Evolutionary conservation across 2,797 vertebrate species (phyloP).

Genomic region (Acipenser oxyrinchus): DNA sequence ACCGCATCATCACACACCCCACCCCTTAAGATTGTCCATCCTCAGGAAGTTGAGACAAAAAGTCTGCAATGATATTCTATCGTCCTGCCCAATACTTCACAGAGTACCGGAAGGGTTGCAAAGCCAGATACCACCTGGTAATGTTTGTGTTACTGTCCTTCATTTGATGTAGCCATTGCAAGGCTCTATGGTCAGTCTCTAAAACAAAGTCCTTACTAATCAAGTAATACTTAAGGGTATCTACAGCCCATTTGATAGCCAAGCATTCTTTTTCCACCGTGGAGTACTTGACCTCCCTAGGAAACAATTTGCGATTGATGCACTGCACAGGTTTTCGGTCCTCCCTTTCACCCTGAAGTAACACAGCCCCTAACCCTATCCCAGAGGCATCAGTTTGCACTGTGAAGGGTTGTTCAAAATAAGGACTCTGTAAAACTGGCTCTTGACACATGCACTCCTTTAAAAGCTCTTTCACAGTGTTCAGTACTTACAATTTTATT

Average conservation of each 20-base stretch:
- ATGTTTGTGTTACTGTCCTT: not conserved
- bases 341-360: slow-evolving; percentile 5
- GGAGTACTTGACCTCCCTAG: not conserved
- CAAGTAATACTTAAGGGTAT: not conserved
- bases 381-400: slow-evolving; percentile 13
- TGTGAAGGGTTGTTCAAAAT: not conserved
- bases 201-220: not conserved
- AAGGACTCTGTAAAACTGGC: slow-evolving; percentile 1
- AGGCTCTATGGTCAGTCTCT: slow-evolving; percentile 7
- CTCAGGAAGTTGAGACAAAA: too few relatives aligned
- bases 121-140: too few relatives aligned
- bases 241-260: not conserved
- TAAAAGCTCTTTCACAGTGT: not conserved
- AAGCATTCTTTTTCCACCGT: not conserved
- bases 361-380: not conserved
- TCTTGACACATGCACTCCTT: not conserved
- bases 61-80: too few relatives aligned
- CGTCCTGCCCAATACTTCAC: too few relatives aligned
- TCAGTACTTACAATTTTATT: not conserved
- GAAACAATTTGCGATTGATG: slow-evolving; percentile 1
- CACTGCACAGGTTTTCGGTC: not conserved
- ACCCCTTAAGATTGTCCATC: too few relatives aligned
- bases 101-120: too few relatives aligned
- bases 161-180: slow-evolving; percentile 6
- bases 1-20: too few relatives aligned